phyloP scores from a whole-genome alignment of 2,113 vertebrate species.

The Zosterops japonicus region DNA sequence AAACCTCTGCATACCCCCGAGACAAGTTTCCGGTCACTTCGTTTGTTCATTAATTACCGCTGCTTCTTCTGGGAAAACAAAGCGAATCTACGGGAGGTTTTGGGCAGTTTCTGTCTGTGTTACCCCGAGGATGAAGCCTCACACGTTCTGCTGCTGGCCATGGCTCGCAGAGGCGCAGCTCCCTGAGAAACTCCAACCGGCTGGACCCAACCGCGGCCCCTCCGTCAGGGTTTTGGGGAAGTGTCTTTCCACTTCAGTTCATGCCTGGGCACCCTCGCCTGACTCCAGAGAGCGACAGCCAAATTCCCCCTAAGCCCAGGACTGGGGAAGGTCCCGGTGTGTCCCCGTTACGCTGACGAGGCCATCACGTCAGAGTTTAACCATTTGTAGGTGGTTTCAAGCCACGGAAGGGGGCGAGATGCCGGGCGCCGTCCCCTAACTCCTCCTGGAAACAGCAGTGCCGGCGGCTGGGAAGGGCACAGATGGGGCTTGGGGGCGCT shows the following conservation, averaged over 20 bases:
- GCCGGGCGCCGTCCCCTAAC: not conserved
- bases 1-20: not conserved
- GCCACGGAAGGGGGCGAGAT: not conserved
- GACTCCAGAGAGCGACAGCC: not conserved
- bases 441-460: not conserved
- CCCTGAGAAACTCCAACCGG: not conserved
- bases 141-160: not conserved
- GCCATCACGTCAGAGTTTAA: conserved; percentile 51
- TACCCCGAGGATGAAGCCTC: not conserved
- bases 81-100: not conserved
- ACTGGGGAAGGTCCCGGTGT: not conserved
- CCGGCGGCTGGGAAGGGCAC: accelerated
- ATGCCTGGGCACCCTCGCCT: not conserved
- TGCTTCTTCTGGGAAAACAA: not conserved
- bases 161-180: not conserved
- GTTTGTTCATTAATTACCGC: not conserved
- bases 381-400: conserved; percentile 22
- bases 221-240: not conserved
- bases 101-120: not conserved
- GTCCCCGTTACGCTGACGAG: conserved; percentile 1
- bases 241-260: not conserved
- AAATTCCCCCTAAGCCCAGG: not conserved
- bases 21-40: not conserved
- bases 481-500: not conserved
- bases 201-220: not conserved